A percentile compares a stretch with the other conserved stretches of the same genome.
Conservation (phyloP, 1,140 invertebrate species). For the Bombus impatiens region DNA sequence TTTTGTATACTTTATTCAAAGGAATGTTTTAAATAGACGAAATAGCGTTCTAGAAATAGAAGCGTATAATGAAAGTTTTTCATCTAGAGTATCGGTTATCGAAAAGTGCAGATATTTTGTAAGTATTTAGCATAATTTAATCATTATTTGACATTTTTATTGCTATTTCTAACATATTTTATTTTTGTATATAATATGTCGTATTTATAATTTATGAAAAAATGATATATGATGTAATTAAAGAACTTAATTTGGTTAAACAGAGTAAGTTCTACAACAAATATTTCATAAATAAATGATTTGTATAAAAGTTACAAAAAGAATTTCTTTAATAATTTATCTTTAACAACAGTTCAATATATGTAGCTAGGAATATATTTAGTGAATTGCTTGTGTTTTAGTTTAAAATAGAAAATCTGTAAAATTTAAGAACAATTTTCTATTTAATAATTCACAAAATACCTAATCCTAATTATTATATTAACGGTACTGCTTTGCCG, state of each 20-base stretch:
- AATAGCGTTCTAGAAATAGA: constrained; percentile 93
- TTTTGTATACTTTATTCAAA: constrained; percentile 95
- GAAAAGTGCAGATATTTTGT: constrained; percentile 97
- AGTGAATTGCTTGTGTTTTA: no score
- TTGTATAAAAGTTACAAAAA: no score
- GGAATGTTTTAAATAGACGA: constrained; percentile 92
- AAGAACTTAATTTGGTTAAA: background rate
- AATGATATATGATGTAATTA: background rate
- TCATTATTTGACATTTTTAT: background rate
- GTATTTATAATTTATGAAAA: background rate
- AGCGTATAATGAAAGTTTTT: constrained; percentile 97
- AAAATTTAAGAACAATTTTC: no score
- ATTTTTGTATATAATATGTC: background rate
- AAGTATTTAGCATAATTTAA: constrained; percentile 81
- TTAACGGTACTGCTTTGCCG: no score
- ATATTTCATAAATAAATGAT: background rate
- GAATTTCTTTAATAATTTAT: no score
- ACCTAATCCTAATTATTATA: no score
- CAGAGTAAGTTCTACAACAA: background rate
- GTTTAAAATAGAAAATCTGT: no score
- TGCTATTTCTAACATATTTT: background rate
- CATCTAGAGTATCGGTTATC: constrained; percentile 91
- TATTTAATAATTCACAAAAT: no score
- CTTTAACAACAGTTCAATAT: no score
- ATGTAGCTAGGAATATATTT: no score